Evolutionary conservation across 2,888 invertebrate species (phyloP).

Genomic region (Busseola fusca): DNA sequence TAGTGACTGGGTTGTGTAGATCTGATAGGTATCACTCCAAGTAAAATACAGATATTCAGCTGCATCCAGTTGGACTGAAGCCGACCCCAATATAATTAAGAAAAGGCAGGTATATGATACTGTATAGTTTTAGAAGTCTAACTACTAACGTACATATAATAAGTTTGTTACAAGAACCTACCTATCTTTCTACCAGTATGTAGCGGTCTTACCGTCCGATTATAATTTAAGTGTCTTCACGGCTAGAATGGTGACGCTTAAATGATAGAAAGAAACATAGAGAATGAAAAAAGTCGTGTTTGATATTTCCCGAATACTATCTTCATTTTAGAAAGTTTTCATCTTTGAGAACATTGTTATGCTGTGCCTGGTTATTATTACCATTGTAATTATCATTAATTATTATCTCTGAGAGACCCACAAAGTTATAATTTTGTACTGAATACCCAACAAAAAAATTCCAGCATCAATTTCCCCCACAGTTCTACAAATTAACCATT

Average conservation of each 20-base stretch:
- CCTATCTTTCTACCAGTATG: neutral
- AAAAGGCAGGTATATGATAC: too few species aligned
- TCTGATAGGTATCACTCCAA: neutral
- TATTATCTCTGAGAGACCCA: neutral
- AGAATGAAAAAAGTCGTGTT: neutral
- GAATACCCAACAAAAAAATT: neutral
- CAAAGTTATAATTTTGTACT: neutral
- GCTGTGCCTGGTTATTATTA: neutral
- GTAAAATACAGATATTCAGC: neutral
- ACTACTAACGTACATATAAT: too few species aligned
- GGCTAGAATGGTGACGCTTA: too few species aligned
- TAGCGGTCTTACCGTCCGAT: too few species aligned
- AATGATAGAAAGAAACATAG: too few species aligned
- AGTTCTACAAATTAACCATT: constrained; percentile 36
- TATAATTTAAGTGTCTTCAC: too few species aligned
- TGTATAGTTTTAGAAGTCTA: neutral
- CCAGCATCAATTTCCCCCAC: neutral
- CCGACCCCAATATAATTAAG: neutral
- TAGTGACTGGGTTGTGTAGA: neutral
- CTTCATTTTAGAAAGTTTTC: neutral
- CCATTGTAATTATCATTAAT: neutral
- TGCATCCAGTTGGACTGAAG: neutral
- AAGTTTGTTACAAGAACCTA: neutral
- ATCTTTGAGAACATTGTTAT: neutral
- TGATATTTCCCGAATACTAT: neutral